phyloP scores from a whole-genome alignment of 2,797 vertebrate species.

The Enteromius argenteus region DNA sequence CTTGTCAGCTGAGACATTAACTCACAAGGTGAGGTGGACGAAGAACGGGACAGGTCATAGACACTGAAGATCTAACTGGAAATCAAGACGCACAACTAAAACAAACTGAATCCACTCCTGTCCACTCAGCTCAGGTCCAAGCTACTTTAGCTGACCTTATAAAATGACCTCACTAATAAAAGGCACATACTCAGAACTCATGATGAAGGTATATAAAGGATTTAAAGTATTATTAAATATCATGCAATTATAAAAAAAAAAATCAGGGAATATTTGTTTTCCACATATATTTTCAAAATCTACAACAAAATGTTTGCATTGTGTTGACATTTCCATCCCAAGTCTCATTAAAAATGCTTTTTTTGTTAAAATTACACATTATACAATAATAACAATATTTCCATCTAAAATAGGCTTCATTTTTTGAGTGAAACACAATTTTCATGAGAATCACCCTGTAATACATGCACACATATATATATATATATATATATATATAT shows the following conservation, averaged over 20 bases:
- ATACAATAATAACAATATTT: background rate
- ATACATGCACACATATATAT: background rate
- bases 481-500: too few relatives aligned
- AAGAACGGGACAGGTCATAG: conserved; percentile 52
- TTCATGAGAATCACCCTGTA: background rate
- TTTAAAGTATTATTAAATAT: background rate
- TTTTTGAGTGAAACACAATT: background rate
- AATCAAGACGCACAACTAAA: conserved; percentile 47
- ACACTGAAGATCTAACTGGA: conserved; percentile 41
- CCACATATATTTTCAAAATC: background rate
- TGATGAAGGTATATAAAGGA: background rate
- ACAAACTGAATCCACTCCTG: conserved; percentile 29
- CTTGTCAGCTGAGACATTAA: conserved; percentile 53
- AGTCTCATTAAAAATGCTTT: background rate
- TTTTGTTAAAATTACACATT: background rate
- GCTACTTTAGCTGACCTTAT: conserved; percentile 35
- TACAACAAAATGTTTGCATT: background rate
- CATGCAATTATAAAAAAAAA: background rate
- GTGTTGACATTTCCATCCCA: background rate
- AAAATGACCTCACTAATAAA: conserved; percentile 10
- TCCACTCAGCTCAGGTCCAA: conserved; percentile 38
- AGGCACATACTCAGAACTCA: background rate
- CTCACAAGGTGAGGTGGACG: conserved; percentile 47
- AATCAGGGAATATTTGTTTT: background rate
- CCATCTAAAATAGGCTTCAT: background rate